Percentiles rank a stretch among this genome's conserved stretches.
Conservation (phyloP, 2,113 vertebrate species). For the Bos indicus region DNA sequence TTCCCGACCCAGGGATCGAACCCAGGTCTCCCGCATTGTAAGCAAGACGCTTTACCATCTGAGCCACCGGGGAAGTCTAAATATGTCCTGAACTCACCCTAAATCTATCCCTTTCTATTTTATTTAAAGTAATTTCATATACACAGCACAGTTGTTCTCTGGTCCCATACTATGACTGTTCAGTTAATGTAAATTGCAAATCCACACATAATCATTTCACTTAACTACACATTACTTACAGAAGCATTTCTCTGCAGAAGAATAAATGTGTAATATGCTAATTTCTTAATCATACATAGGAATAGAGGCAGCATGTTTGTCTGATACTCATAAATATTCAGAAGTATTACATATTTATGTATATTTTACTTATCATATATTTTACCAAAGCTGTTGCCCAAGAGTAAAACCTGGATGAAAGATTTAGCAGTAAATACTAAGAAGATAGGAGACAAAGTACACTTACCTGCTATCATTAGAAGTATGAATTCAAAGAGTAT, state of each 20-base stretch:
- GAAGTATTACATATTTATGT: background rate
- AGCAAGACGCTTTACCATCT: background rate
- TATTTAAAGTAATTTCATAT: background rate
- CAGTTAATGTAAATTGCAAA: background rate
- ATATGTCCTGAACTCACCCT: background rate
- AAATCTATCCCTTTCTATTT: background rate
- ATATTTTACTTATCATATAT: background rate
- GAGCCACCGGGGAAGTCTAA: background rate
- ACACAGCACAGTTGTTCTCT: background rate
- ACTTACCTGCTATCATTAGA: background rate
- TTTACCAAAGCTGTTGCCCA: slow-evolving; percentile 4
- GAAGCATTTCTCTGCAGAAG: background rate
- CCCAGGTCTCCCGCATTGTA: background rate
- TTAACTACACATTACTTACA: background rate
- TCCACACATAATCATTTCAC: background rate
- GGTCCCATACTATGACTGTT: background rate
- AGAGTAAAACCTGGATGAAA: background rate
- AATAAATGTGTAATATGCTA: background rate
- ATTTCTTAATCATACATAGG: background rate
- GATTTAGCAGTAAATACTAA: background rate
- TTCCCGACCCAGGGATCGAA: no score
- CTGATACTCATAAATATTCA: background rate
- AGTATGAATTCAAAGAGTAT: background rate
- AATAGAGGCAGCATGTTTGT: background rate
- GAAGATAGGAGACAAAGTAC: background rate